Evolutionary conservation across 2,113 vertebrate genomes (phyloP).

Genomic region (Hippocampus comes): DNA sequence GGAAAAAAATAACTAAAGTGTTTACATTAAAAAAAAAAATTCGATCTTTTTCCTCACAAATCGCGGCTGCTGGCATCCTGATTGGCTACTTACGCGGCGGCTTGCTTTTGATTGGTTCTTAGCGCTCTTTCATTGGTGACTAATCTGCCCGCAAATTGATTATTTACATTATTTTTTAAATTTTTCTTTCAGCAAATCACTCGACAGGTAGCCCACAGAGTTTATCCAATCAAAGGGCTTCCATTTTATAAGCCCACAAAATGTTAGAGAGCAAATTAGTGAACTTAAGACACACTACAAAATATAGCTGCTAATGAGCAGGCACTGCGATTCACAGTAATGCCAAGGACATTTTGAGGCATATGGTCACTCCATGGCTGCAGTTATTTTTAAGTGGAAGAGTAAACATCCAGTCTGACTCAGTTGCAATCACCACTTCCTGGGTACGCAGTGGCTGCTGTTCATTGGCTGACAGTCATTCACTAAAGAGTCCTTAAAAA

Average conservation of each 20-base stretch:
- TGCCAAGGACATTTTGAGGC: conserved; percentile 17
- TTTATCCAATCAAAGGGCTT: not conserved
- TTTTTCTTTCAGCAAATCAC: not conserved
- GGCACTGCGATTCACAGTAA: conserved; percentile 20
- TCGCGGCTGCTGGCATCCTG: too few species aligned
- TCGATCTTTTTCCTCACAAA: too few species aligned
- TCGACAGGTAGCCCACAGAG: not conserved
- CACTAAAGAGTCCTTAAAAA: conserved; percentile 29
- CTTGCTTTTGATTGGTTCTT: too few species aligned
- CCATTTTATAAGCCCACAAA: not conserved
- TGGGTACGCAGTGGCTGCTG: conserved; percentile 18
- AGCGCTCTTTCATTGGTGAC: too few species aligned
- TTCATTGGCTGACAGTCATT: conserved; percentile 19
- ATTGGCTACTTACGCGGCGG: too few species aligned
- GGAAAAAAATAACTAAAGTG: too few species aligned
- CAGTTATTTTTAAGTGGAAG: conserved; percentile 42
- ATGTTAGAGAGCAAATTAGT: conserved; percentile 3
- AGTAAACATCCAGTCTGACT: conserved; percentile 30
- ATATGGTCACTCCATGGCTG: conserved; percentile 6
- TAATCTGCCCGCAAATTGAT: too few species aligned
- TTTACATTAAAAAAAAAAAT: too few species aligned
- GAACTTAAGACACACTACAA: conserved; percentile 9
- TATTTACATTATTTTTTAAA: too few species aligned
- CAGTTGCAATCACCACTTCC: conserved; percentile 32
- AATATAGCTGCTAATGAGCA: conserved; percentile 8